Percentiles rank a stretch among this genome's conserved stretches.
These are phyloP conservation scores for Troides oblongomaculatus DNA, from an alignment of 2,888 invertebrate species.

Conservation along the genomic window DNA sequence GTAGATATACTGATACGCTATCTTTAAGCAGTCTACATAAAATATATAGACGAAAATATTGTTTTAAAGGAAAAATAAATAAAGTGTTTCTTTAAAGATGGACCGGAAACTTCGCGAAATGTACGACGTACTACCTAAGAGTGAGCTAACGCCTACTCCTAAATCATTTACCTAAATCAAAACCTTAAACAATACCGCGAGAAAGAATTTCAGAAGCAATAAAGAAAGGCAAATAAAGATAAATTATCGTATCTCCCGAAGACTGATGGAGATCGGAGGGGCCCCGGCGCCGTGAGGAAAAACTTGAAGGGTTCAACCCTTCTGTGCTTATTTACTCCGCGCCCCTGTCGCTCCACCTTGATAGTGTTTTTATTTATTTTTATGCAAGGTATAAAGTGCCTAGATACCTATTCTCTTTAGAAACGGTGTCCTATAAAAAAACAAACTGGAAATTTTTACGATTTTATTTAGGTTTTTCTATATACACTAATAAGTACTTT, in stretches of 20 bases:
- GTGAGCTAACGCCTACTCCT: conserved; percentile 3
- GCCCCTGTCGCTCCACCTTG: conserved; percentile 54
- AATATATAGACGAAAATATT: too few relatives aligned
- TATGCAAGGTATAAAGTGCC: conserved; percentile 34
- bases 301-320: conserved; percentile 73
- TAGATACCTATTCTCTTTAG: conserved; percentile 11
- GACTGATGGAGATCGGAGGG: conserved; percentile 66
- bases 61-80: neutral
- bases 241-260: conserved; percentile 72
- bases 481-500: neutral
- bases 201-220: conserved; percentile 59
- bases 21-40: too few relatives aligned
- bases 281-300: conserved; percentile 53
- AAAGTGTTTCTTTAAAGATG: neutral
- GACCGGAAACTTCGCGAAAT: neutral
- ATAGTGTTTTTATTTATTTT: conserved; percentile 59
- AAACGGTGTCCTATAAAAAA: neutral
- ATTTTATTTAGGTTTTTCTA: neutral
- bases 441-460: neutral
- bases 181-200: conserved; percentile 63
- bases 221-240: conserved; percentile 71
- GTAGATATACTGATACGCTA: too few relatives aligned
- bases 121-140: neutral
- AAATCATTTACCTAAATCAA: conserved; percentile 49
- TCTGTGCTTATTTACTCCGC: conserved; percentile 61